Percentiles rank a stretch among this genome's conserved stretches.
Evolutionary conservation across 2,797 vertebrate genomes (phyloP).

Genomic region (Chaenodraco wilsoni): DNA sequence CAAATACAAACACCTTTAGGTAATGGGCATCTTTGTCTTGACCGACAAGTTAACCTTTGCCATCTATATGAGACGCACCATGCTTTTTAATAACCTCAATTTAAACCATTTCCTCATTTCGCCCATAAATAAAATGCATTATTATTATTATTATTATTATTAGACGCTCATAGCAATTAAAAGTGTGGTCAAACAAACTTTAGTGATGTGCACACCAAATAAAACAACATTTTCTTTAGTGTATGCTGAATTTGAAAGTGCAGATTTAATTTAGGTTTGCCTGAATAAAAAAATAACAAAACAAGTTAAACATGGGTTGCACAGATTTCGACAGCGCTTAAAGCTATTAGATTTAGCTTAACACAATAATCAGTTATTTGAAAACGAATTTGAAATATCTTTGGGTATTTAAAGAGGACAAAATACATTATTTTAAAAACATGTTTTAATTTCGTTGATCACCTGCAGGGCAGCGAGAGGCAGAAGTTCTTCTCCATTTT

Average conservation of each 20-base stretch:
- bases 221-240: too few species aligned
- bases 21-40: not conserved
- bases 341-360: not conserved
- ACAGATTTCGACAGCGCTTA: not conserved
- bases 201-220: too few species aligned
- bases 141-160: too few species aligned
- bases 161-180: not conserved
- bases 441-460: not conserved
- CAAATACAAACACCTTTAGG: too few species aligned
- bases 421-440: not conserved
- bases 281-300: not conserved
- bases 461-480: conserved; percentile 85
- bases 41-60: fast-evolving
- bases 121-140: too few species aligned
- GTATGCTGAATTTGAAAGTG: not conserved
- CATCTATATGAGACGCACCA: not conserved
- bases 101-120: not conserved
- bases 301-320: not conserved
- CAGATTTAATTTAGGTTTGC: not conserved
- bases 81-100: not conserved
- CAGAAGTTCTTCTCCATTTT: conserved; percentile 98
- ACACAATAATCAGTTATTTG: not conserved
- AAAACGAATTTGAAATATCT: not conserved
- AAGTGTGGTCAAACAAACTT: not conserved
- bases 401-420: not conserved